phyloP scores from a whole-genome alignment of 2,888 invertebrate genomes.

The Caenorhabditis sinica region DNA sequence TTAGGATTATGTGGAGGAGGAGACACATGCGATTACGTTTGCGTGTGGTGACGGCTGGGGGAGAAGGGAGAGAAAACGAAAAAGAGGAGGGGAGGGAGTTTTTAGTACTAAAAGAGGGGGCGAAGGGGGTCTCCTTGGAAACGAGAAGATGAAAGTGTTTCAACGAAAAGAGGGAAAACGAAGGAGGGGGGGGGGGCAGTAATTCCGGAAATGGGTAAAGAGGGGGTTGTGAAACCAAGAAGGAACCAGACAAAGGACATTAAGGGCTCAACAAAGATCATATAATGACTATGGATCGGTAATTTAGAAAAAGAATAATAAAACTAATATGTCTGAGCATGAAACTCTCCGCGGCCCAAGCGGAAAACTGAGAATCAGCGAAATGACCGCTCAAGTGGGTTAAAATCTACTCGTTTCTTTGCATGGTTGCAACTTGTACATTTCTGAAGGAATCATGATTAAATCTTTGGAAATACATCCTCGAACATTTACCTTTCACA shows the following conservation, averaged over 20 bases:
- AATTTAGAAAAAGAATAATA: too few species aligned
- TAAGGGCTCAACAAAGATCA: too few species aligned
- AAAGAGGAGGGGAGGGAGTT: conserved; percentile 6
- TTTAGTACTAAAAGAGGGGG: conserved; percentile 26
- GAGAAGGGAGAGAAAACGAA: not conserved
- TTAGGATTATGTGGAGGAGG: conserved; percentile 24
- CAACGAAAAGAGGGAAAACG: conserved; percentile 12
- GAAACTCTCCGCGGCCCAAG: too few species aligned
- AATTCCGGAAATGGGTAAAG: not conserved
- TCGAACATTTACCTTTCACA: too few species aligned
- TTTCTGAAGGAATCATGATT: too few species aligned
- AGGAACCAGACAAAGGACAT: not conserved
- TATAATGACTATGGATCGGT: too few species aligned
- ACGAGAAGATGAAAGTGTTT: conserved; percentile 37
- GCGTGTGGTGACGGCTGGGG: conserved; percentile 4
- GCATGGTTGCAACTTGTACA: too few species aligned
- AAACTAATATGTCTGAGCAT: too few species aligned
- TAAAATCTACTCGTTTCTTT: too few species aligned
- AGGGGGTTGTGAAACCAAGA: not conserved
- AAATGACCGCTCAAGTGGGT: too few species aligned
- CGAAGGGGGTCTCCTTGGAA: conserved; percentile 2
- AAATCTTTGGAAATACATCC: too few species aligned
- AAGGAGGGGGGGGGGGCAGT: not conserved
- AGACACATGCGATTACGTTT: conserved; percentile 44
- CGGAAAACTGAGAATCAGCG: too few species aligned